These are phyloP conservation scores for Smutsia temminckii DNA, from an alignment of 2,797 vertebrate species.

Conservation along the genomic window DNA sequence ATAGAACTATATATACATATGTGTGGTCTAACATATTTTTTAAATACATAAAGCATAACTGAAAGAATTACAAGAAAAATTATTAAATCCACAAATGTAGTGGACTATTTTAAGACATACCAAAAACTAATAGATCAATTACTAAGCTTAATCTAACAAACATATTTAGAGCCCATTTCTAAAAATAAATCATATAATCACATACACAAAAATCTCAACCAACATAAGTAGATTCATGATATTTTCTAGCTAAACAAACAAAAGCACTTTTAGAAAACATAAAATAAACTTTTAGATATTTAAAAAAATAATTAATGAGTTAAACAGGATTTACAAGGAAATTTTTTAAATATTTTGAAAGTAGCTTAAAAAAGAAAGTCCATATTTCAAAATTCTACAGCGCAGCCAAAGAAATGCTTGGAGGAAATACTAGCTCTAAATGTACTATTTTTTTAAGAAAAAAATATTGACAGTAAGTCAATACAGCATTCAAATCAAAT, in stretches of 20 bases:
- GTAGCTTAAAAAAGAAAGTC: not conserved
- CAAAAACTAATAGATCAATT: not conserved
- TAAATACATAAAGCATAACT: not conserved
- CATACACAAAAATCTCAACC: not conserved
- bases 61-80: not conserved
- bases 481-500: not conserved
- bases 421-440: not conserved
- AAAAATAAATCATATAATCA: not conserved
- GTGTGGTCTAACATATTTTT: not conserved
- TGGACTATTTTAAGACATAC: not conserved
- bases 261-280: not conserved
- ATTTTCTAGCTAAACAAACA: not conserved
- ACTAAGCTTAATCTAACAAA: not conserved
- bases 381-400: not conserved
- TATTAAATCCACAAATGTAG: not conserved
- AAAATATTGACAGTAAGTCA: not conserved
- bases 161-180: not conserved
- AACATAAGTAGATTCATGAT: not conserved
- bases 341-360: not conserved
- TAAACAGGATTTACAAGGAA: not conserved
- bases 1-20: not conserved
- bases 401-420: not conserved
- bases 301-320: not conserved
- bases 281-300: not conserved
- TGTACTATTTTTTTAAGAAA: not conserved